Evolutionary conservation across 2,888 invertebrate species (phyloP).

Genomic region (Syrista parreyssii): DNA sequence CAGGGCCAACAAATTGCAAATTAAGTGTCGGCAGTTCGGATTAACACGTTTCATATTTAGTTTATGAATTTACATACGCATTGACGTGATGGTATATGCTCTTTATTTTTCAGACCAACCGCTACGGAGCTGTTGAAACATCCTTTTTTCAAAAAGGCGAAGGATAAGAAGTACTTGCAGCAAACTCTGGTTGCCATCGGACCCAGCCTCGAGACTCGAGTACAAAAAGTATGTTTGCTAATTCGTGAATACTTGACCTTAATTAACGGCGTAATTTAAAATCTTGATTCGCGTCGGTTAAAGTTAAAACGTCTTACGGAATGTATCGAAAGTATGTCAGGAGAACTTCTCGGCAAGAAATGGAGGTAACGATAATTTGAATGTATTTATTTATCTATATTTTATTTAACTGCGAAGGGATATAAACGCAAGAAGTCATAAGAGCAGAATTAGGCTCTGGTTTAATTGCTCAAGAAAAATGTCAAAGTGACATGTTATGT

Average conservation of each 20-base stretch:
- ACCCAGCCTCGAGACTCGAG: conserved; percentile 89
- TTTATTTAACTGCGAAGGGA: background rate
- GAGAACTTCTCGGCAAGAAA: conserved; percentile 11
- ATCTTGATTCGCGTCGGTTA: background rate
- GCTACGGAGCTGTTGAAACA: conserved; percentile 96
- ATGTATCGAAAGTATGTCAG: conserved; percentile 20
- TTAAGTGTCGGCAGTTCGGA: background rate
- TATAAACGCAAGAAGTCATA: background rate
- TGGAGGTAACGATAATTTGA: conserved; percentile 11
- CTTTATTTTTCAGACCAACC: conserved; percentile 74
- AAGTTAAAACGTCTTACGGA: background rate
- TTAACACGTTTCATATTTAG: conserved; percentile 8
- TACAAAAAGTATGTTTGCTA: conserved; percentile 79
- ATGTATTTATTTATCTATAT: background rate
- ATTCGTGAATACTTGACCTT: background rate
- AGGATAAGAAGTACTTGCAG: conserved; percentile 89
- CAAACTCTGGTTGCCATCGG: conserved; percentile 87
- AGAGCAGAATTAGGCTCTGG: background rate
- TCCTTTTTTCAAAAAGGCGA: conserved; percentile 98
- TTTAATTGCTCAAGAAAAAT: background rate
- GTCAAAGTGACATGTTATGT: background rate
- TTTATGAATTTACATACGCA: background rate
- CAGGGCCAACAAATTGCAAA: background rate
- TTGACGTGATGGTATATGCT: background rate
- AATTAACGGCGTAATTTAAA: background rate